phyloP scores from a whole-genome alignment of 1,140 invertebrate species.

The Marisa cornuarietis region DNA sequence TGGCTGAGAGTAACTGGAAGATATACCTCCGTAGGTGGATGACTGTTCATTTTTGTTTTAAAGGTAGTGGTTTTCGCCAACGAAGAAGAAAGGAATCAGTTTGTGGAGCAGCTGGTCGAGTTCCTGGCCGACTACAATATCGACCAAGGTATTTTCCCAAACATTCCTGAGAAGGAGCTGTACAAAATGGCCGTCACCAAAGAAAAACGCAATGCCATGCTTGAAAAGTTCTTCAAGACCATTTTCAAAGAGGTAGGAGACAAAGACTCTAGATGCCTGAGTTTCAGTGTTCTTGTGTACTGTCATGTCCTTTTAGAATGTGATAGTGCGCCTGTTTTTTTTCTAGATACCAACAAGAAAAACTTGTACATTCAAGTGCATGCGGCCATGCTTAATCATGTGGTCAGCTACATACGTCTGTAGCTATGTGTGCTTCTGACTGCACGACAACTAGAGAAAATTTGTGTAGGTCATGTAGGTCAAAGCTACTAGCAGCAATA shows the following conservation, averaged over 20 bases:
- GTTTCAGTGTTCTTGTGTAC: too few species aligned
- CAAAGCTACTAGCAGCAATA: too few species aligned
- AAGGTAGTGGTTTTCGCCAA: slow-evolving; percentile 89
- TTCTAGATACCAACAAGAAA: too few species aligned
- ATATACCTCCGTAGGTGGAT: neutral
- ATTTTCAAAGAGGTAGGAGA: slow-evolving; percentile 84
- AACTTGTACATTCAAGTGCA: too few species aligned
- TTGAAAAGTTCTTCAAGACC: slow-evolving; percentile 98
- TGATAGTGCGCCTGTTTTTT: too few species aligned
- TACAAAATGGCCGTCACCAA: slow-evolving; percentile 94
- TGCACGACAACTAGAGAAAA: too few species aligned
- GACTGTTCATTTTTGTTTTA: slow-evolving; percentile 4
- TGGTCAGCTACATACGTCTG: too few species aligned
- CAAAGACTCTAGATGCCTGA: neutral
- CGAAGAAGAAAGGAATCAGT: slow-evolving; percentile 82
- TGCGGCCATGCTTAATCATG: too few species aligned
- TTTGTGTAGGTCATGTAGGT: too few species aligned
- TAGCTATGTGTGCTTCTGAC: too few species aligned
- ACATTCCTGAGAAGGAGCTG: slow-evolving; percentile 81
- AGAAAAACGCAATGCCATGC: slow-evolving; percentile 88
- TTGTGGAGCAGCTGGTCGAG: slow-evolving; percentile 87
- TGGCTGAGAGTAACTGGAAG: too few species aligned
- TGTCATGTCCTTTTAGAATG: too few species aligned
- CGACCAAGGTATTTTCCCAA: slow-evolving; percentile 79
- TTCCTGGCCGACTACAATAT: slow-evolving; percentile 81